Base-by-base conservation (phyloP, 2,113 vertebrate species). In the Paramormyrops kingsleyae region DNA sequence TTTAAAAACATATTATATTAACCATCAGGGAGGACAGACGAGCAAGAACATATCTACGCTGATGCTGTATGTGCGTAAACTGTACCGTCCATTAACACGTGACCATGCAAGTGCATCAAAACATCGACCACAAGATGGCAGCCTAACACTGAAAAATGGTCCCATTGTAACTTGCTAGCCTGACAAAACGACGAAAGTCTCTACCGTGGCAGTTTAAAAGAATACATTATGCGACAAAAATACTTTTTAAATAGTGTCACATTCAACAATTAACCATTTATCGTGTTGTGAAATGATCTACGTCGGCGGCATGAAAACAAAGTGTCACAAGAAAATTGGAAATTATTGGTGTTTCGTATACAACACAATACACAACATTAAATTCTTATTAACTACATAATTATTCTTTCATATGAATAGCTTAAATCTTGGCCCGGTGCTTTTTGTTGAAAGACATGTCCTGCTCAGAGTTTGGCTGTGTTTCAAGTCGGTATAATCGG, bases 401-500 rank as follows among this genome's bases (percentile, higher is more conserved):
- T 27, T 89, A 66, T 90, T 83, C 27, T 13, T 87, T 87, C 86
- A 59, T 35, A 59, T 39, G 50, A 53, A 77, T 59, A 87, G 39
- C 39, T 52, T 59, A 59, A 53, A 49, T 6, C 27, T n/a, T 52
- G 13, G 24, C 80, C 59, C 66, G 74, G 49, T 89, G 74, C 35
- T 84, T 91, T 91, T 50, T 91, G n/a, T 50, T 21, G 39, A 88
- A 91, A 50, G 15, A 88, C 88, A 89, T 35, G 91, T 70, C 74
- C 52, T 88, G 90, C 24, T 88, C 66, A 80, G 77, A 91, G 62
- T 88, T 92, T 95, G 95, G 93, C 92, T 91, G 74, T 90, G 92
- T 95, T 95, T 94, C 93, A 95, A 88, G 92, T 87, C 88, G 19
- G 83, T 83, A 91, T 96, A 95, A 96, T 95, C 93, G 91, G 95